Conservation (phyloP, 2,888 invertebrate species). For the Idaea aversata region DNA sequence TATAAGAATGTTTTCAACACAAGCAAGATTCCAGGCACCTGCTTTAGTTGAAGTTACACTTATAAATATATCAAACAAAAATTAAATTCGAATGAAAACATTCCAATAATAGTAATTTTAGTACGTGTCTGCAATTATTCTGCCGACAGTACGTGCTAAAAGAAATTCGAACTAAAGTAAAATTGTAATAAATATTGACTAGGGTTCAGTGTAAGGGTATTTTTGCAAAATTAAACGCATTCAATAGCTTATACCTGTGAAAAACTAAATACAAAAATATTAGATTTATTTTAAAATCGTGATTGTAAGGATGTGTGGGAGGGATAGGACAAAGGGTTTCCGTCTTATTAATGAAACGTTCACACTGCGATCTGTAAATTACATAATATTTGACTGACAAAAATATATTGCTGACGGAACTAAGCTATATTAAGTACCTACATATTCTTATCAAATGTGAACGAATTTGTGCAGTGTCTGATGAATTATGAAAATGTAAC, state of each 20-base stretch:
- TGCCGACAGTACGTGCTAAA: neutral
- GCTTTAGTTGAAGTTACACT: no score
- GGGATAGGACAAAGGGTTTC: constrained; percentile 20
- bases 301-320: constrained; percentile 10
- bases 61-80: no score
- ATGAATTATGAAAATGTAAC: neutral
- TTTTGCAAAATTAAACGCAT: neutral
- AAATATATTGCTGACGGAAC: neutral
- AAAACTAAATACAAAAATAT: constrained; percentile 34
- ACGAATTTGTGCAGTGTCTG: neutral
- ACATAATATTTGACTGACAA: constrained; percentile 11
- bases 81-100: no score
- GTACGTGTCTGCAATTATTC: no score
- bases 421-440: neutral
- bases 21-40: no score
- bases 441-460: neutral
- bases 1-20: no score
- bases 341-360: constrained; percentile 36
- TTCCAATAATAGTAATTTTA: no score
- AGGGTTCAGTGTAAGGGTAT: neutral
- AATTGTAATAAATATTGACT: constrained; percentile 2
- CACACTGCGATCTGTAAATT: constrained; percentile 43
- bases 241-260: constrained; percentile 33
- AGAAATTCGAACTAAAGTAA: neutral
- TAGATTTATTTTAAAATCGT: constrained; percentile 22